These are phyloP conservation scores for Pristionchus fissidentatus DNA, from an alignment of 2,888 invertebrate species.

Conservation along the genomic window DNA sequence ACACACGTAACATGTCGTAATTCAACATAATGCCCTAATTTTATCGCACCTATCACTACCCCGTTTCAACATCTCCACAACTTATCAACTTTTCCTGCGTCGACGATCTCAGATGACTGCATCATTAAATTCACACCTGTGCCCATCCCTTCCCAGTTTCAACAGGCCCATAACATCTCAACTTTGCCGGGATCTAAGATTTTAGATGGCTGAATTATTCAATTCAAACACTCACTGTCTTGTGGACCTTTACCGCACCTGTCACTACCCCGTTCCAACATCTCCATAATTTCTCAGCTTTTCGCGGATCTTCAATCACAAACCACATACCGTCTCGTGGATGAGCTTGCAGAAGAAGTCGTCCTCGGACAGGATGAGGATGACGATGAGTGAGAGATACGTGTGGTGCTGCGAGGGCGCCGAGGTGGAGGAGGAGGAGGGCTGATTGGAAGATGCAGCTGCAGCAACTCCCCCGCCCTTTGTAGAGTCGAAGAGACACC, in stretches of 20 bases:
- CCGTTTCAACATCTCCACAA: too few relatives aligned
- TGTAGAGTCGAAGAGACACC: conserved; percentile 39
- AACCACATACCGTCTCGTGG: conserved; percentile 86
- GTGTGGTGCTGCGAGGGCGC: conserved; percentile 85
- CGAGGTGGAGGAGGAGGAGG: conserved; percentile 4
- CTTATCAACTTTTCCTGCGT: too few relatives aligned
- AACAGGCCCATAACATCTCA: too few relatives aligned
- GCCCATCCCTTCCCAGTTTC: too few relatives aligned
- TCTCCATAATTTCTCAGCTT: background rate
- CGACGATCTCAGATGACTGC: too few relatives aligned
- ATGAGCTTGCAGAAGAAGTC: conserved; percentile 93
- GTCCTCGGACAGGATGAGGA: conserved; percentile 95
- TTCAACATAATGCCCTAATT: too few relatives aligned
- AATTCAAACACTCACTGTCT: background rate
- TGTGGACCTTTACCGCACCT: background rate
- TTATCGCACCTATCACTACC: too few relatives aligned
- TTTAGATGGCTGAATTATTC: background rate
- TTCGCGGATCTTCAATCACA: background rate
- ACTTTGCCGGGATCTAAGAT: too few relatives aligned
- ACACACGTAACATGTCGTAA: too few relatives aligned
- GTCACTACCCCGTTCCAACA: background rate
- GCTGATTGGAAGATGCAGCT: too few relatives aligned
- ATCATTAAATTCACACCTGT: too few relatives aligned
- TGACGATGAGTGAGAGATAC: conserved; percentile 96
- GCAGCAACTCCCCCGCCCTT: background rate